Percentiles rank a stretch among this genome's conserved stretches.
Conservation (phyloP, 2,113 vertebrate genomes). For the Nothocercus julius region DNA sequence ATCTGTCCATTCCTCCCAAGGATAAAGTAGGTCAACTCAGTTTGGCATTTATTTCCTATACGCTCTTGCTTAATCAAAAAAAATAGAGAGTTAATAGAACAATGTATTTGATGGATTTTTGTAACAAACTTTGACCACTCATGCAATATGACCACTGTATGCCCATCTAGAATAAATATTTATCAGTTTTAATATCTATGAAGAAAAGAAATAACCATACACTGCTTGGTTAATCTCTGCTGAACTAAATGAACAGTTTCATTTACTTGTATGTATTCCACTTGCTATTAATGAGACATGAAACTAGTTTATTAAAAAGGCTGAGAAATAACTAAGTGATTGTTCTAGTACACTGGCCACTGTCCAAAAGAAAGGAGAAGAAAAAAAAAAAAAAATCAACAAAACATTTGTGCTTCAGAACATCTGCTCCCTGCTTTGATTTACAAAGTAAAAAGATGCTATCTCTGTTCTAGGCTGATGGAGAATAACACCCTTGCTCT, state of each 20-base stretch:
- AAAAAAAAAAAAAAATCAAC: background rate
- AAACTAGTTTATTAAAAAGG: background rate
- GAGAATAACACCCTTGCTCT: background rate
- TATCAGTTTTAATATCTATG: background rate
- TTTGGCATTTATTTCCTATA: constrained; percentile 1
- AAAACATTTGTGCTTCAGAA: background rate
- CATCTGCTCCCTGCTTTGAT: background rate
- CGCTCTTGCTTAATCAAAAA: background rate
- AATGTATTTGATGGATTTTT: background rate
- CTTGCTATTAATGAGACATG: background rate
- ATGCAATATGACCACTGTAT: background rate
- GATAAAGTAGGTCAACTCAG: constrained; percentile 7
- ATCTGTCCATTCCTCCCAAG: background rate
- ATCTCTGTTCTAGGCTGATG: background rate
- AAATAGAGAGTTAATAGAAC: background rate
- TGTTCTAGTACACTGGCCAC: background rate
- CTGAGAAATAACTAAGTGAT: background rate
- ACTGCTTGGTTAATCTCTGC: background rate
- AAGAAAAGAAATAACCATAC: background rate
- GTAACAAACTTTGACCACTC: background rate
- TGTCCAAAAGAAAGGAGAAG: background rate
- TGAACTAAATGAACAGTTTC: background rate
- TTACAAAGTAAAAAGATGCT: background rate
- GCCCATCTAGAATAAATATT: background rate
- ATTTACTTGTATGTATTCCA: background rate